Evolutionary conservation across 2,797 vertebrate species (phyloP), one percentile per base, ranked within the genome.

Genomic region (Ptychadena robeensis): DNA sequence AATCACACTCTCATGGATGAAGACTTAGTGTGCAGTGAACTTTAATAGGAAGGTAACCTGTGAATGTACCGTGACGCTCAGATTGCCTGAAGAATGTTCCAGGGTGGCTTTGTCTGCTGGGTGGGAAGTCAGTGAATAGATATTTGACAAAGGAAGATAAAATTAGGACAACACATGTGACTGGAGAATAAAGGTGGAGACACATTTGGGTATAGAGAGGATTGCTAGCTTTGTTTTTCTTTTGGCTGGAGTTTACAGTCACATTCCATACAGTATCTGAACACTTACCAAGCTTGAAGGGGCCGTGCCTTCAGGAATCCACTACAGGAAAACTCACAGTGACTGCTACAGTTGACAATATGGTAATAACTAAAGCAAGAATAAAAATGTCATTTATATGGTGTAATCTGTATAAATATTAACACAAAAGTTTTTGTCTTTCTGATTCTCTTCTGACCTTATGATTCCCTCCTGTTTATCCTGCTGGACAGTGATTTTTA

Each of bases 71-170:
- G 1, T 53, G 44, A 53, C 18, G 4, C 15, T 53, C 18, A 53
- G 44, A 53, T 53, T 53, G 44, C 38, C 37, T 38, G 11, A 71
- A 38, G 37, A 44, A 32, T 18, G 68, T 71, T 44, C 38, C 38
- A 44, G 38, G 37, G 28, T 71, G 25, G 27, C 1, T 18, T 71
- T 44, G 68, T 18, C 25, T 67, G 31, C 31, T 40, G 9, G 37
- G 10, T 30, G 68, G 27, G 68, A 72, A 27, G 40, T 15, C 37
- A 44, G 40, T 22, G 38, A 71, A 31, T 53, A 32, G 69, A 31
- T 53, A 2, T 31, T 32, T 48, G 40, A 72, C 69, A 53, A 72
- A 71, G 68, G 35, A 18, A 15, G 12, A 18, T 28, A 71, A 70
- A 30, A 0, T 12, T 31, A 4, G 44, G 44, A 71, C 68, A 44